Evolutionary conservation across 2,888 invertebrate genomes (phyloP).

Genomic region (Conistra vaccinii): DNA sequence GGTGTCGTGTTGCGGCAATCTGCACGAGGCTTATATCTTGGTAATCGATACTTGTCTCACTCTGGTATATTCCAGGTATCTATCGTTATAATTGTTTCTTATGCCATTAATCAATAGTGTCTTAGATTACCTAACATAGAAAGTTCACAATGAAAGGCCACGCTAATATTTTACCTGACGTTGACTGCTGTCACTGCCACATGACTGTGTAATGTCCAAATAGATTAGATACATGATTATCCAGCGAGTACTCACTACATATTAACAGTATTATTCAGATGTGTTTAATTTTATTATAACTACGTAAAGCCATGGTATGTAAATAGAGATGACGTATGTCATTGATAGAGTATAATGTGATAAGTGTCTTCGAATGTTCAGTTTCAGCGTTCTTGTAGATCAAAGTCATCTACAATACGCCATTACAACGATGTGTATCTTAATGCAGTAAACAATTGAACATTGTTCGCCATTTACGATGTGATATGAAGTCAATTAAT

Average conservation of each 20-base stretch:
- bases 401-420: slow-evolving; percentile 57
- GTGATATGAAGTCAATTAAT: slow-evolving; percentile 52
- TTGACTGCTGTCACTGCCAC: slow-evolving; percentile 3
- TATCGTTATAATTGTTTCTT: slow-evolving; percentile 7
- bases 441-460: slow-evolving; percentile 56
- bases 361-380: slow-evolving; percentile 42
- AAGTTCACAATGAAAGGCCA: neutral
- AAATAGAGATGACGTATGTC: slow-evolving; percentile 46
- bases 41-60: neutral
- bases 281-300: slow-evolving; percentile 28
- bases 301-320: slow-evolving; percentile 39
- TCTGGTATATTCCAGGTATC: neutral
- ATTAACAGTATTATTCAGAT: neutral
- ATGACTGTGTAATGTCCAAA: neutral
- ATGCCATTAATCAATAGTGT: neutral
- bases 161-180: slow-evolving; percentile 13
- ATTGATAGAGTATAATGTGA: slow-evolving; percentile 39
- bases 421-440: slow-evolving; percentile 51
- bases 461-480: slow-evolving; percentile 56
- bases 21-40: no score
- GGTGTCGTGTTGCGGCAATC: no score
- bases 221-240: slow-evolving; percentile 12
- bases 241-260: slow-evolving; percentile 1
- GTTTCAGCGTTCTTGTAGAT: slow-evolving; percentile 40
- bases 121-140: slow-evolving; percentile 4